Conservation (phyloP, 2,113 vertebrate genomes). For the Uropsilus gracilis region DNA sequence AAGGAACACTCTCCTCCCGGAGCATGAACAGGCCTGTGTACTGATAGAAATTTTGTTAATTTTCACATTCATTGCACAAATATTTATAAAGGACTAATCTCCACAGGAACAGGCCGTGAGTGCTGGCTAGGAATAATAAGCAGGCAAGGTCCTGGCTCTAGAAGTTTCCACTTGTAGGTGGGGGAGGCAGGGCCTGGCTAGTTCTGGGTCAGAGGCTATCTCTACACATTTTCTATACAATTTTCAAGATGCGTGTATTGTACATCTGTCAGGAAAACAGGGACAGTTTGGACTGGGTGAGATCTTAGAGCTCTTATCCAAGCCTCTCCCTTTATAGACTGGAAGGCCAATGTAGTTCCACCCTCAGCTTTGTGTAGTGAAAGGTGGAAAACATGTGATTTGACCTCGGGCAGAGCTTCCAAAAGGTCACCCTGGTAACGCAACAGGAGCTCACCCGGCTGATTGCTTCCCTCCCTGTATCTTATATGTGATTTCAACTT, state of each 20-base stretch:
- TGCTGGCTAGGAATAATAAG: not conserved
- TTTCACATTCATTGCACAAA: not conserved
- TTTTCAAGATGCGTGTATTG: not conserved
- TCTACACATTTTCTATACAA: not conserved
- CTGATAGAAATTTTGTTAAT: not conserved
- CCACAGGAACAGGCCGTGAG: rapidly evolving
- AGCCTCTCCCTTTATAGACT: not conserved
- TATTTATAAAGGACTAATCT: not conserved
- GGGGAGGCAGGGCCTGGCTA: rapidly evolving
- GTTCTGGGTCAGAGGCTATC: not conserved
- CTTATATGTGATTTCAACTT: not conserved
- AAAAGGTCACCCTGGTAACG: not conserved
- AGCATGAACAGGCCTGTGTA: not conserved
- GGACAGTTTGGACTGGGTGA: not conserved
- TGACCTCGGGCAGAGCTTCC: not conserved
- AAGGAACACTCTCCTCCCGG: not conserved
- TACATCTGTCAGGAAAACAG: not conserved
- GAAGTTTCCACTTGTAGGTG: not conserved
- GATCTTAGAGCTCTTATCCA: not conserved
- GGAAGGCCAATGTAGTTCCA: not conserved
- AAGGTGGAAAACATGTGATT: not conserved
- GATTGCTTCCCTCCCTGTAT: not conserved
- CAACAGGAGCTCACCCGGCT: not conserved
- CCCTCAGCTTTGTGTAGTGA: rapidly evolving
- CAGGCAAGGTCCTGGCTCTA: not conserved